Conservation (phyloP, 2,797 vertebrate species). For the Micrastur ruficollis region DNA sequence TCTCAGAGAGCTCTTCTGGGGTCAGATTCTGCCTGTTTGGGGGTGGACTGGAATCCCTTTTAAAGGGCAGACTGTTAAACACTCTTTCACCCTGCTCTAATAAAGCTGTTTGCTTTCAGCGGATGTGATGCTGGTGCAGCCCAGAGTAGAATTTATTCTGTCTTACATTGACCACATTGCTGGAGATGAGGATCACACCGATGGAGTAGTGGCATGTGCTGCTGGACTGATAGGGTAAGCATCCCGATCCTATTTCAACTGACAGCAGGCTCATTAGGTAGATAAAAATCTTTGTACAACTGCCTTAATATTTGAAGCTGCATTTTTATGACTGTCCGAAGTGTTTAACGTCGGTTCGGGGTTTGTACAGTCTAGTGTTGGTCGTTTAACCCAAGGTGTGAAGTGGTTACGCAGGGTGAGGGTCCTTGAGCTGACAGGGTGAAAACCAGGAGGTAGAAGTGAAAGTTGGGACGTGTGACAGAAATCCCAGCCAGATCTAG, state of each 20-base stretch:
- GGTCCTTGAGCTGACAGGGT: neutral
- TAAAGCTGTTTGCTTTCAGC: slow-evolving; percentile 70
- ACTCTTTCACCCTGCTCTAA: neutral
- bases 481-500: neutral
- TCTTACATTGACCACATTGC: slow-evolving; percentile 98
- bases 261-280: accelerated
- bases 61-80: neutral
- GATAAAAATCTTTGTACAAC: neutral
- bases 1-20: neutral
- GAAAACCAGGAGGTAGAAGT: neutral
- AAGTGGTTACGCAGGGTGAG: neutral
- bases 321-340: neutral
- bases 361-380: neutral
- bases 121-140: slow-evolving; percentile 97
- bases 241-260: accelerated
- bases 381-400: neutral
- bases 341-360: neutral
- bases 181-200: slow-evolving; percentile 94
- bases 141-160: slow-evolving; percentile 95
- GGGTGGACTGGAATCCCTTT: accelerated
- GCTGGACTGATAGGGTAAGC: slow-evolving; percentile 93
- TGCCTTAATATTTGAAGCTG: neutral
- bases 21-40: accelerated
- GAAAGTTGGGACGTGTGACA: accelerated
- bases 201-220: slow-evolving; percentile 92